Evolutionary conservation across 2,797 vertebrate genomes (phyloP).

Genomic region (Melanogrammus aeglefinus): DNA sequence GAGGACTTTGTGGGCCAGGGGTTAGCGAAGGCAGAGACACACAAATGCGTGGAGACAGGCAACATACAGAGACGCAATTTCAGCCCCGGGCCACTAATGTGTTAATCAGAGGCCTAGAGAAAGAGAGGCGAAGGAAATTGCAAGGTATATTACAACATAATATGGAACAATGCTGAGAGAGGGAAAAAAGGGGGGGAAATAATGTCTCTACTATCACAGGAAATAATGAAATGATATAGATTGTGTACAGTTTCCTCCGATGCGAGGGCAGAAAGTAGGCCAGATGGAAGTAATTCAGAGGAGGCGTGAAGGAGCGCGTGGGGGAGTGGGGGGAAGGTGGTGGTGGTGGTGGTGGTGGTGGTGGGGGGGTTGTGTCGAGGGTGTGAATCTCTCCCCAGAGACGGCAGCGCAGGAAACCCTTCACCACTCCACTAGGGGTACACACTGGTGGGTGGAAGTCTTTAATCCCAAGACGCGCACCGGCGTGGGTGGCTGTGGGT

Average conservation of each 20-base stretch:
- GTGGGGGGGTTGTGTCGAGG: background rate
- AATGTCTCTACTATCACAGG: constrained; percentile 46
- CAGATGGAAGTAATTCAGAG: constrained; percentile 74
- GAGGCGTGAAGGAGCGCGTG: constrained; percentile 50
- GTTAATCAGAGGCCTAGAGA: constrained; percentile 35
- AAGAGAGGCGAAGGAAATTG: constrained; percentile 21
- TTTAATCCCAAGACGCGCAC: background rate
- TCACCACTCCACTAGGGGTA: background rate
- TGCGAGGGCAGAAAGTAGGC: constrained; percentile 71
- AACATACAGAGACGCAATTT: constrained; percentile 45
- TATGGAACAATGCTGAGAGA: constrained; percentile 21
- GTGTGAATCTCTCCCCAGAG: background rate
- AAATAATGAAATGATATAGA: constrained; percentile 54
- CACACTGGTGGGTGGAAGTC: background rate
- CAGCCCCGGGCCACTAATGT: constrained; percentile 39
- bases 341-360: background rate
- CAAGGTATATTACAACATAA: constrained; percentile 33
- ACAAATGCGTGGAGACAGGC: constrained; percentile 53
- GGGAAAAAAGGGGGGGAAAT: constrained; percentile 23
- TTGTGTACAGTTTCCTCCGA: constrained; percentile 53
- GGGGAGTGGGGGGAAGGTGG: constrained; percentile 6
- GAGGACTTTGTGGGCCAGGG: constrained; percentile 32
- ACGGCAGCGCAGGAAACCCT: background rate
- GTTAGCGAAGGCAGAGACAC: constrained; percentile 31
- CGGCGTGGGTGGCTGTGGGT: background rate